phyloP scores from a whole-genome alignment of 2,797 vertebrate species.

The Liasis olivaceus region DNA sequence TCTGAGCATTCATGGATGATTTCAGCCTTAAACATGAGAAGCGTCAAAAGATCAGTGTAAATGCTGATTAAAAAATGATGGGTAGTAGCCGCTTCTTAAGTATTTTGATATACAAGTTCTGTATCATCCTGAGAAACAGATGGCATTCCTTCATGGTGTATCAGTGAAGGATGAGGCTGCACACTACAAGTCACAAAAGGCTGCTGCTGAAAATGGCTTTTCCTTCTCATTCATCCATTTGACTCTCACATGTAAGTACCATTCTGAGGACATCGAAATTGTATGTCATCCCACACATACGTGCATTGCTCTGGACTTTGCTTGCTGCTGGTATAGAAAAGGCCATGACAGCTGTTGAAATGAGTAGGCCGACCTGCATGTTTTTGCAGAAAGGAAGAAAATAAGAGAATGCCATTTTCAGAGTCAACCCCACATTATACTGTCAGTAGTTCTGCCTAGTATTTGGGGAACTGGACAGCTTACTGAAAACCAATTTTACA shows the following conservation, averaged over 20 bases:
- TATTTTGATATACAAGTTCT: neutral
- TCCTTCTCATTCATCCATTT: neutral
- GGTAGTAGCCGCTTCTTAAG: neutral
- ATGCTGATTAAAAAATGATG: neutral
- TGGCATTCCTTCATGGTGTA: neutral
- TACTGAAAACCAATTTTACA: neutral
- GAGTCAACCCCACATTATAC: neutral
- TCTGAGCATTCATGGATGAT: slow-evolving; percentile 17
- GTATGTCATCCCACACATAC: neutral
- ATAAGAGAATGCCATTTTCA: neutral
- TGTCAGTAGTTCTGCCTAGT: too few species aligned
- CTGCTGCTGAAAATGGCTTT: neutral
- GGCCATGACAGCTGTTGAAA: neutral
- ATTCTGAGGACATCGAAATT: neutral
- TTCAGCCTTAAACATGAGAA: slow-evolving; percentile 17
- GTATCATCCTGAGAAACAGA: neutral
- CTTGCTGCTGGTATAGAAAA: neutral
- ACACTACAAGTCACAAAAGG: too few species aligned
- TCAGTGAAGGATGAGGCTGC: neutral
- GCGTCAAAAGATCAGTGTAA: neutral
- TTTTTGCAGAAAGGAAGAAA: neutral
- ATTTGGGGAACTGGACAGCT: neutral
- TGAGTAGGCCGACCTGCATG: neutral
- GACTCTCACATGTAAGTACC: neutral
- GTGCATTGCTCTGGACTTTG: neutral